Evolutionary conservation across 2,797 vertebrate species (phyloP), one percentile per base, ranked within the genome.

Genomic region (Enteromius trimaculatus): DNA sequence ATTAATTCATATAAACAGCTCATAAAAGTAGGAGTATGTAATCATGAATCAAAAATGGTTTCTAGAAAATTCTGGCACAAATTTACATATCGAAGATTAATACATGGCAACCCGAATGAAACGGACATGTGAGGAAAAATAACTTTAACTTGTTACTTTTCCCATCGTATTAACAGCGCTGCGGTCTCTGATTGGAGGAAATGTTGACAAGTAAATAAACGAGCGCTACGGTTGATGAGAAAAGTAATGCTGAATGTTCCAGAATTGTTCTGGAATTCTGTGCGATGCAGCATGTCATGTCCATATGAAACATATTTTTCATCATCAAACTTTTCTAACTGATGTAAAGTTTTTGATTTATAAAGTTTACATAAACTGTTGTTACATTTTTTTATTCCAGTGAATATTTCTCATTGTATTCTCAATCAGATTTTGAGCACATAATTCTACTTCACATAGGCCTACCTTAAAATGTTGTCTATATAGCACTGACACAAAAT

Each of bases 181-280:
- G 8, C 13, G 5, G 31, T 49, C 58, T 68, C 47, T 79, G 66
- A 88, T 83, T 84, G 71, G 85, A 49, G 47, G 4, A 11, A 26
- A 3, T 0, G 14, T 29, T 21, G 9, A 70, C 39, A 16, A 1
- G 0, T 77, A 37, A 2, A 1, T 16, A 26, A 13, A 26, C 37
- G 4, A 26, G n/a, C 1, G 3, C 10, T 37, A 7, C 7, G 2
- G 11, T 21, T 51, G 62, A 37, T 55, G 39, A 71, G 65, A 70
- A 70, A 60, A 6, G 82, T 71, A 60, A 51, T 3, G 21, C 21
- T 31, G 42, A 79, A 79, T 49, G 77, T 79, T 79, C 77, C n/a
- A 29, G 75, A 42, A 2, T 9, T 42, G 21, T 60, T 55, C 71
- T 53, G 11, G 21, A 77, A 77, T 23, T 58, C 7, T 77, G 6